These are phyloP conservation scores for Agrochola lota DNA, from an alignment of 2,888 invertebrate genomes.

Conservation along the genomic window DNA sequence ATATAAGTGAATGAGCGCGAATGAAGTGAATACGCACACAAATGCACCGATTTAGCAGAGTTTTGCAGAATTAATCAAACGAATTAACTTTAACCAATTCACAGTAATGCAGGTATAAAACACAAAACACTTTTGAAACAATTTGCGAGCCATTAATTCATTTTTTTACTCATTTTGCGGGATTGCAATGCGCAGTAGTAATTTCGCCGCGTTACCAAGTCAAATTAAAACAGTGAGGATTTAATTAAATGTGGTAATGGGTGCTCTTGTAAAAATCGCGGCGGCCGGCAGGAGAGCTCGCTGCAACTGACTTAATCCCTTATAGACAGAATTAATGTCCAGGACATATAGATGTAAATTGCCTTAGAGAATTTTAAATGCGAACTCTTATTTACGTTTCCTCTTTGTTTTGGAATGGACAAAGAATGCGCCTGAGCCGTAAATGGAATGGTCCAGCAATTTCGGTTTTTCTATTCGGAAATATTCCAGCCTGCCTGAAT, in stretches of 20 bases:
- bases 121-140: constrained; percentile 58
- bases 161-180: constrained; percentile 66
- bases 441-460: constrained; percentile 48
- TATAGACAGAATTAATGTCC: constrained; percentile 76
- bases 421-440: constrained; percentile 43
- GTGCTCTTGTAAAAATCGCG: constrained; percentile 84
- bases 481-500: constrained; percentile 15
- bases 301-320: constrained; percentile 80
- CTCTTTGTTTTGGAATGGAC: constrained; percentile 45
- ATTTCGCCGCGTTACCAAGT: constrained; percentile 82
- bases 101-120: constrained; percentile 29
- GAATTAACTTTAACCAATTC: constrained; percentile 29
- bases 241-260: constrained; percentile 89
- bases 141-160: constrained; percentile 70
- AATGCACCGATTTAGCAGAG: not conserved
- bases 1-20: not conserved
- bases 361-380: constrained; percentile 67
- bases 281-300: constrained; percentile 71
- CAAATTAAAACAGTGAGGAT: constrained; percentile 88
- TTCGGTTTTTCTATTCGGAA: constrained; percentile 35
- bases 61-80: constrained; percentile 13
- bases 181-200: constrained; percentile 78
- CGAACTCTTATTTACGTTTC: constrained; percentile 62
- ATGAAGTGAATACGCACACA: not conserved
- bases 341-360: constrained; percentile 67